Conservation (phyloP, 2,113 vertebrate species). For the Balaeniceps rex region DNA sequence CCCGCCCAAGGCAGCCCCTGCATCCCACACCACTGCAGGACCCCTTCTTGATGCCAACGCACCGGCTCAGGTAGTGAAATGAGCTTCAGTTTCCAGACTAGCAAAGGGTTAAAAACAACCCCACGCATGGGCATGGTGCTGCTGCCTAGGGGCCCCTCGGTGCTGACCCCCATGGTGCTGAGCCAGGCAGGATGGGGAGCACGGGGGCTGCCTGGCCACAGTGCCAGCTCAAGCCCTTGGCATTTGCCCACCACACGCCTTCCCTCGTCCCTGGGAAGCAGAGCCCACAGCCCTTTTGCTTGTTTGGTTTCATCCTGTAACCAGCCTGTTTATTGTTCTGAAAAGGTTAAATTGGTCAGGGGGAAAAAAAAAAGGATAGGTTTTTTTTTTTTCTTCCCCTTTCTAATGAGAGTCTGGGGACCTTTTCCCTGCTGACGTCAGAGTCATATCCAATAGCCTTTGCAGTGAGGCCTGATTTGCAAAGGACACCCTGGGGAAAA, state of each 20-base stretch:
- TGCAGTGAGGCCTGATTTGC: constrained; percentile 54
- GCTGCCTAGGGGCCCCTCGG: background rate
- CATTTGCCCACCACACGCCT: rapidly evolving
- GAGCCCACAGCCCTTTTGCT: background rate
- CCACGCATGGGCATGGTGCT: background rate
- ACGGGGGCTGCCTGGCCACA: background rate
- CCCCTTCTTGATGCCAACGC: background rate
- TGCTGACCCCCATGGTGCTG: background rate
- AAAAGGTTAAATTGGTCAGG: constrained; percentile 48
- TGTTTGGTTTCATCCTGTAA: background rate
- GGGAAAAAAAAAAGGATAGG: background rate
- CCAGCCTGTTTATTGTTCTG: constrained; percentile 29
- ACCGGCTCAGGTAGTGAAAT: background rate
- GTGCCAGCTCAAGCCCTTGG: background rate
- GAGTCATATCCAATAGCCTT: constrained; percentile 44
- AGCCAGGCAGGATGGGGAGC: background rate
- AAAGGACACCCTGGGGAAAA: constrained; percentile 53
- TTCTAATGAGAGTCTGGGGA: constrained; percentile 54
- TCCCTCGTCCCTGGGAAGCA: background rate
- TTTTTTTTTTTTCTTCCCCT: background rate
- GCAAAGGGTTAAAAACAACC: background rate
- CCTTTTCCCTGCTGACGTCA: constrained; percentile 47
- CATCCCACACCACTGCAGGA: background rate
- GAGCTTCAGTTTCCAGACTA: background rate
- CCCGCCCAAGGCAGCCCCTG: background rate